Base-by-base conservation (phyloP, 2,888 invertebrate species). In the Drepana falcataria region DNA sequence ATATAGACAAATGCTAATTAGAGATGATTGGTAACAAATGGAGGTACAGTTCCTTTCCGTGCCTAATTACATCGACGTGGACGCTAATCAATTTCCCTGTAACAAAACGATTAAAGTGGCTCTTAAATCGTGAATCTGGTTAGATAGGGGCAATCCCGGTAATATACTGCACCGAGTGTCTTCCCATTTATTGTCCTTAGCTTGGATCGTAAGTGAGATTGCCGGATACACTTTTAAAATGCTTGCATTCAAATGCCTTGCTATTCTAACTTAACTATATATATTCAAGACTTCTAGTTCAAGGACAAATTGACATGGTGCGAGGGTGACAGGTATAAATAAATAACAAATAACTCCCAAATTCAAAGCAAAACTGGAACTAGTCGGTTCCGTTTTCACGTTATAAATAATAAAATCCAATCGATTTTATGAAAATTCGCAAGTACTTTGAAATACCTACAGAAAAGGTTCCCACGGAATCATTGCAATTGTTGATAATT, bases 121-220 rank as follows among this genome's bases (percentile, higher is more conserved):
- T 75, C 76, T 79, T 83, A 79, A 83, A 83, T 80, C 78, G 78
- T 77, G 82, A 77, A 80, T 81, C 81, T 81, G 83, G 84, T 84
- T 83, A 85, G 85, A 85, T 85, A 82, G 81, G 70, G 72, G 75
- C 81, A 75, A 80, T 83, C 78, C 77, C 73, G 73, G 83, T 81
- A 79, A 85, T 77, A 72, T 83, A 85, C 77, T 77, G 77, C 76
- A 73, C 66, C 70, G 69, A 69, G 69, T 68, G 73, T 65, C 75
- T 71, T 71, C 70, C 76, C 76, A 85, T 85, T 86, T 85, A 84
- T 84, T 73, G 77, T 72, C 72, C 66, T 70, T 65, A 65, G 64
- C 62, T 63, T 61, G 61, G 55, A 60, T 62, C 63, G 66, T 69
- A 71, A 72, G 57, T 70, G 69, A 75, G 74, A 75, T 71, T 72